A percentile compares a stretch with the other conserved stretches of the same genome.
phyloP scores from a whole-genome alignment of 2,797 vertebrate genomes.

The Squalus acanthias region DNA sequence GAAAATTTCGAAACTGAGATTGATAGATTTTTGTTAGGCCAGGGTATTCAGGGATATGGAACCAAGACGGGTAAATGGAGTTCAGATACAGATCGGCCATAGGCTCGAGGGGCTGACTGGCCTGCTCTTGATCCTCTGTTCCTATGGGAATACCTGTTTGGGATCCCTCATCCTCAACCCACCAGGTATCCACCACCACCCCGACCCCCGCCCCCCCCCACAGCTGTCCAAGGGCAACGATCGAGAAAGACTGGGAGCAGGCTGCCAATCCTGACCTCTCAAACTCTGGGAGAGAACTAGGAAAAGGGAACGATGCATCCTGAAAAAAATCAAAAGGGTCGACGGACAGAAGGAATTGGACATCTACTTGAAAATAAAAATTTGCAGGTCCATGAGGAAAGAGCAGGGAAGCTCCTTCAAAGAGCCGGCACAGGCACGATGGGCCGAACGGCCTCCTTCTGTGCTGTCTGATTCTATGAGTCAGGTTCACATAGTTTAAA shows the following conservation, averaged over 20 bases:
- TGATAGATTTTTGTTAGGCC: neutral
- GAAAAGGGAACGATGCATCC: neutral
- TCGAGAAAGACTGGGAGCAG: neutral
- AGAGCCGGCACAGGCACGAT: neutral
- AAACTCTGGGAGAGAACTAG: neutral
- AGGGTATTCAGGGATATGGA: neutral
- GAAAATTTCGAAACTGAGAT: neutral
- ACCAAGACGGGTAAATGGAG: neutral
- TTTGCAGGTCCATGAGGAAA: neutral
- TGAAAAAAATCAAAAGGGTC: neutral
- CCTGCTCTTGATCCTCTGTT: neutral
- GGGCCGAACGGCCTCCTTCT: neutral
- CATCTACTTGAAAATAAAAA: neutral
- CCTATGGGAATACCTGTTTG: neutral
- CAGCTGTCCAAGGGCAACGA: neutral
- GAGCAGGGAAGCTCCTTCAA: neutral
- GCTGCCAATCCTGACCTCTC: neutral
- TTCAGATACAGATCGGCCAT: neutral
- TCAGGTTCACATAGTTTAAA: neutral
- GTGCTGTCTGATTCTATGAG: neutral
- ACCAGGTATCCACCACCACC: neutral
- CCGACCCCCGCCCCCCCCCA: neutral
- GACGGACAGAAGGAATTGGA: neutral
- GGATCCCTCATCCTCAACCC: neutral
- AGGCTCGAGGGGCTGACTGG: neutral